A percentile compares a stretch with the other conserved stretches of the same genome.
phyloP scores from a whole-genome alignment of 2,888 invertebrate genomes.

The Cetonia aurata region DNA sequence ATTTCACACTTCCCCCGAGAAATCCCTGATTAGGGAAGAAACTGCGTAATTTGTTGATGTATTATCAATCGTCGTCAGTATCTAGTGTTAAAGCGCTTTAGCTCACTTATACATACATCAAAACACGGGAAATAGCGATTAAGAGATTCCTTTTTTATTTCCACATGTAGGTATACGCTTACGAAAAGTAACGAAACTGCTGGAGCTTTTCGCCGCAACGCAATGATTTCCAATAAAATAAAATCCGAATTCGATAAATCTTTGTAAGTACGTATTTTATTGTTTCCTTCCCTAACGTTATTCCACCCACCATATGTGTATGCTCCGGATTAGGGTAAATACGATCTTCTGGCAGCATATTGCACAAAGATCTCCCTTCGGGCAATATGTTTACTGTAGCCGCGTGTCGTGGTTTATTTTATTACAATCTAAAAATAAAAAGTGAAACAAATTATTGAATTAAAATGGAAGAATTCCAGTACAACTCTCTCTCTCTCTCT shows the following conservation, averaged over 20 bases:
- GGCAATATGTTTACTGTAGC: slow-evolving; percentile 57
- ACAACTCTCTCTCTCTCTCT: neutral
- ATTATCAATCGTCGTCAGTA: too few relatives aligned
- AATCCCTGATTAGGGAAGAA: too few relatives aligned
- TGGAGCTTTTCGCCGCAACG: slow-evolving; percentile 25
- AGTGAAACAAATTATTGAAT: slow-evolving; percentile 27
- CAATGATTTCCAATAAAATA: slow-evolving; percentile 46
- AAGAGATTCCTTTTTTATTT: neutral
- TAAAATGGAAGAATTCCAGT: neutral
- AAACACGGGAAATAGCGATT: slow-evolving; percentile 21
- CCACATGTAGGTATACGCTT: too few relatives aligned
- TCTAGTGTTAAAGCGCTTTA: too few relatives aligned
- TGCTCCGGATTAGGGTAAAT: slow-evolving; percentile 55
- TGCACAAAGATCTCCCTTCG: slow-evolving; percentile 50
- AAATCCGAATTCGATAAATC: slow-evolving; percentile 51
- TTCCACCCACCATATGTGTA: slow-evolving; percentile 52
- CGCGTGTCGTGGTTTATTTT: slow-evolving; percentile 64
- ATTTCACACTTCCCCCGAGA: too few relatives aligned
- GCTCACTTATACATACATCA: too few relatives aligned
- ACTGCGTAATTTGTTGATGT: too few relatives aligned
- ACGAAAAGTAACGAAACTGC: slow-evolving; percentile 6
- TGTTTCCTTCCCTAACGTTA: slow-evolving; percentile 47
- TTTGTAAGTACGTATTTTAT: slow-evolving; percentile 49
- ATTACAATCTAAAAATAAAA: slow-evolving; percentile 53
- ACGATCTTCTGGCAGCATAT: slow-evolving; percentile 53